Evolutionary conservation across 1,140 invertebrate genomes (phyloP), one percentile per base, ranked within the genome.

Genomic region (Melanaphis sacchari): DNA sequence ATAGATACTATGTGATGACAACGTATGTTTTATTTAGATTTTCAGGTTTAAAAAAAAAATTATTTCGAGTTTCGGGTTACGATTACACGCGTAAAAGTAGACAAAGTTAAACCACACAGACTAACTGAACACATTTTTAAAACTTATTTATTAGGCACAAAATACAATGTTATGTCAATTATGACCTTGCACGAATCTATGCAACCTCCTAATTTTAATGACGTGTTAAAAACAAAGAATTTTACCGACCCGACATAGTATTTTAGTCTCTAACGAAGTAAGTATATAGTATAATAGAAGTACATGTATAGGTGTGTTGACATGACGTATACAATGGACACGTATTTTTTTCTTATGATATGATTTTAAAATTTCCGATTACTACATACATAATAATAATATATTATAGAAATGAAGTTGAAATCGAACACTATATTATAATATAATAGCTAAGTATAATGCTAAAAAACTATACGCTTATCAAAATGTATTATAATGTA

Each of bases 391-490:
- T 66, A 66, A 66, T 76, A 76, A 76, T n/a, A 76, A n/a, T 36
- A 76, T 76, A 76, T 76, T 76, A n/a, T 76, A 76, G 59, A 76
- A 76, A 76, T 76, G n/a, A n/a, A 5, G 59, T n/a, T 76, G n/a
- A 76, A 76, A n/a, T 76, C 31, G 59, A 76, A 76, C 59, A 76
- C 59, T 76, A 6, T 76, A 36, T 76, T n/a, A n/a, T 76, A n/a
- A n/a, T 66, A 66, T 76, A 18, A 49, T 36, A 36, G 4, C 31
- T n/a, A n/a, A 15, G 31, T 66, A 76, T 76, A n/a, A n/a, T 76
- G n/a, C n/a, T 76, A n/a, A 76, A 76, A 15, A n/a, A 76, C n/a
- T 76, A n/a, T 76, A 76, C 59, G 59, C 59, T 76, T n/a, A 76
- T 76, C 59, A 76, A 76, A 31, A n/a, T n/a, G 59, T n/a, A 76